Evolutionary conservation across 2,113 vertebrate species (phyloP).

Genomic region (Bos javanicus): DNA sequence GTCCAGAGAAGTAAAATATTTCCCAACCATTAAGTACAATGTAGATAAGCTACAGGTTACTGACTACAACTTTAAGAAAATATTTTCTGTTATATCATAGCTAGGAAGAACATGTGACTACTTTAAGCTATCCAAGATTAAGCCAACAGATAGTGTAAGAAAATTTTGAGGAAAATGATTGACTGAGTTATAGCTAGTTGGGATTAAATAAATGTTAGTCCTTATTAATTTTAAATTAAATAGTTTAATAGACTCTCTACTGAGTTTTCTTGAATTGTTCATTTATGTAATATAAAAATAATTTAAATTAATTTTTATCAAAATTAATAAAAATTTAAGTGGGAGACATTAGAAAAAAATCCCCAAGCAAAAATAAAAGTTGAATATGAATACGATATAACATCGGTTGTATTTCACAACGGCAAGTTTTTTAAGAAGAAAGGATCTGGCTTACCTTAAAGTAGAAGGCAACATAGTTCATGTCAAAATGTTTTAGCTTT

Average conservation of each 20-base stretch:
- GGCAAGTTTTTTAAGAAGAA: background rate
- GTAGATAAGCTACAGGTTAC: background rate
- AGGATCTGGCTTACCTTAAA: conserved; percentile 73
- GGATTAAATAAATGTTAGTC: conserved; percentile 2
- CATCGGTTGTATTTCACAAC: background rate
- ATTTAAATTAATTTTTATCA: background rate
- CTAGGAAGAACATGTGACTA: background rate
- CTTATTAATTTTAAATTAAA: conserved; percentile 15
- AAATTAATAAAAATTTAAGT: conserved; percentile 23
- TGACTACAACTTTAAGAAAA: background rate
- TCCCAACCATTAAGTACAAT: background rate
- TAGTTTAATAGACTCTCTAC: background rate
- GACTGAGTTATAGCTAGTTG: background rate
- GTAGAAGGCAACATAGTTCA: background rate
- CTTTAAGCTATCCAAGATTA: background rate
- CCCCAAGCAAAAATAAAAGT: background rate
- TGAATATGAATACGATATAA: background rate
- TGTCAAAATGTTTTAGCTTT: background rate
- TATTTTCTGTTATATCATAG: conserved; percentile 7
- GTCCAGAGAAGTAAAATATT: conserved; percentile 1
- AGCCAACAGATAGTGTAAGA: background rate
- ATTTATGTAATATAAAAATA: background rate
- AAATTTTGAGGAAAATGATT: conserved; percentile 20
- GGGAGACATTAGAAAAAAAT: background rate
- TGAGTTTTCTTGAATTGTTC: background rate